Conservation (phyloP, 2,797 vertebrate genomes). For the Enteromius paludinosus region DNA sequence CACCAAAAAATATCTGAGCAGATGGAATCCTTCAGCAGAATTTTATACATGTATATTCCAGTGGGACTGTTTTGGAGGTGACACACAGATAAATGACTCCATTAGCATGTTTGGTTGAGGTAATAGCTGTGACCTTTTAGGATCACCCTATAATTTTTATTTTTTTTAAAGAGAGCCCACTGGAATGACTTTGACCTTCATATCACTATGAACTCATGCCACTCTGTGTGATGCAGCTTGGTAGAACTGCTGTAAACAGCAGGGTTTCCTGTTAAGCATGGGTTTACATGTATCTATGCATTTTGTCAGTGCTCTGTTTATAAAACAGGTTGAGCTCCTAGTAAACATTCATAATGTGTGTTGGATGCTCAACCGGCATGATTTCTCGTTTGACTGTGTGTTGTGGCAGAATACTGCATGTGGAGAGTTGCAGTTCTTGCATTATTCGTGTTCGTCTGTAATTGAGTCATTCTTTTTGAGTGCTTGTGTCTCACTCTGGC, state of each 20-base stretch:
- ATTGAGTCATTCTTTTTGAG: constrained; percentile 71
- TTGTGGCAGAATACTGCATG: not conserved
- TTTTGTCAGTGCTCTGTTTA: not conserved
- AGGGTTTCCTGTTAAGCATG: not conserved
- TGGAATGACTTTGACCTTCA: constrained; percentile 18
- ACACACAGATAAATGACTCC: constrained; percentile 28
- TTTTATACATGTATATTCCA: constrained; percentile 13
- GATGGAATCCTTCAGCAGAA: constrained; percentile 9
- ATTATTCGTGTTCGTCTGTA: constrained; percentile 60
- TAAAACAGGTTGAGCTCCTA: not conserved
- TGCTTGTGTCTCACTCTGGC: constrained; percentile 57
- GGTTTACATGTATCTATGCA: constrained; percentile 1
- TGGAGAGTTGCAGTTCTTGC: constrained; percentile 45
- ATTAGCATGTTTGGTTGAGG: constrained; percentile 24
- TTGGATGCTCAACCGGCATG: not conserved
- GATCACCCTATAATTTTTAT: constrained; percentile 13
- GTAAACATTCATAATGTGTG: not conserved
- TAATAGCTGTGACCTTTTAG: constrained; percentile 34
- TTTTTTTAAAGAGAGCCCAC: not conserved
- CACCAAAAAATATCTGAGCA: not conserved
- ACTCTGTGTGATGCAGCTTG: not conserved
- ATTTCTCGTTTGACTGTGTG: not conserved
- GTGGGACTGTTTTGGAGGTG: constrained; percentile 23
- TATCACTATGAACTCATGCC: not conserved
- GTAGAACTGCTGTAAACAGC: not conserved